These are phyloP conservation scores for Belgica antarctica DNA, from an alignment of 2,888 invertebrate species.

Conservation along the genomic window DNA sequence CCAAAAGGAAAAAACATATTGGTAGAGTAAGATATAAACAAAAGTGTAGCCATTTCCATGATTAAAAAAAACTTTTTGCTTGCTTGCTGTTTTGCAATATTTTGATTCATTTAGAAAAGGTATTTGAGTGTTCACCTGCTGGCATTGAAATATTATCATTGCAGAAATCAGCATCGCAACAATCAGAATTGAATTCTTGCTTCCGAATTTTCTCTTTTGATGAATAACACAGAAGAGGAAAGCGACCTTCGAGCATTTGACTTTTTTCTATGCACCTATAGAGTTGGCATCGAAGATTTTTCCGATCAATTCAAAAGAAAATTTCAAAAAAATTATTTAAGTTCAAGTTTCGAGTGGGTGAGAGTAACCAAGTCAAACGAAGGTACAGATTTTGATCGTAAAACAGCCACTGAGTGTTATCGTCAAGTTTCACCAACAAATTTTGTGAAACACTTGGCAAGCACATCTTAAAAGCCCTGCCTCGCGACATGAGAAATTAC, in stretches of 20 bases:
- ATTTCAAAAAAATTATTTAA: not conserved
- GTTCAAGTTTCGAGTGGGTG: too few relatives aligned
- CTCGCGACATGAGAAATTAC: not conserved
- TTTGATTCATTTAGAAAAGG: too few relatives aligned
- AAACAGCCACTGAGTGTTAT: too few relatives aligned
- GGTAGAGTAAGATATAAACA: slow-evolving; percentile 10
- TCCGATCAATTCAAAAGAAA: too few relatives aligned
- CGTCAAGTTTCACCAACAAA: not conserved
- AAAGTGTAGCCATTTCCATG: slow-evolving; percentile 25
- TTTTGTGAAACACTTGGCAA: not conserved
- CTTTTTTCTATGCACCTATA: slow-evolving; percentile 51
- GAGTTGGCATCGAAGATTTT: not conserved
- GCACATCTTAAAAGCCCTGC: not conserved
- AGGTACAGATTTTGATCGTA: too few relatives aligned
- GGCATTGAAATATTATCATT: slow-evolving; percentile 50
- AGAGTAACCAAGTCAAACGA: too few relatives aligned
- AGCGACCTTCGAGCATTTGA: slow-evolving; percentile 50
- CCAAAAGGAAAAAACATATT: not conserved
- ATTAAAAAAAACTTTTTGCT: slow-evolving; percentile 11
- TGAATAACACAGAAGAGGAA: slow-evolving; percentile 55
- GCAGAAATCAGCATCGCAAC: slow-evolving; percentile 56
- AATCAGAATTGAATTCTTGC: slow-evolving; percentile 49
- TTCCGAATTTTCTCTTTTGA: slow-evolving; percentile 51
- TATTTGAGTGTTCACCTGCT: slow-evolving; percentile 14
- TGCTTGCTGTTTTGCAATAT: not conserved